phyloP scores from a whole-genome alignment of 1,140 invertebrate genomes.

The Nebria ingens region DNA sequence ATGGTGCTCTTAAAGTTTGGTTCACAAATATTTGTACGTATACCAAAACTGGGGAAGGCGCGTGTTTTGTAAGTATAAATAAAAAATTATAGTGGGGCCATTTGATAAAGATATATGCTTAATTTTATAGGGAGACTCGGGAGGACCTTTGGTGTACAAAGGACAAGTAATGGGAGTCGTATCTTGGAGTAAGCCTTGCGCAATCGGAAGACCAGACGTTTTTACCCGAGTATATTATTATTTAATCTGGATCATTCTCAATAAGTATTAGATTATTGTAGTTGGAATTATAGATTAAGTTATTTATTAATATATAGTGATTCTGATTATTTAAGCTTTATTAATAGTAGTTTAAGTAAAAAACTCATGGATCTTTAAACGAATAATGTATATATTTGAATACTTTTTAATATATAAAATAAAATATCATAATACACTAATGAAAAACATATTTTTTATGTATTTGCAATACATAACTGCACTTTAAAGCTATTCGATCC shows the following conservation, averaged over 20 bases:
- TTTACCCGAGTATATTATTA: constrained; percentile 42
- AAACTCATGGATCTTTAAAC: no score
- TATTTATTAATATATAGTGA: no score
- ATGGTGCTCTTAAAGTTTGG: neutral
- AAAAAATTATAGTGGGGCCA: neutral
- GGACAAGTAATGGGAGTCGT: constrained; percentile 38
- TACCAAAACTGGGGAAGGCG: constrained; percentile 27
- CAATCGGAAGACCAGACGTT: constrained; percentile 44
- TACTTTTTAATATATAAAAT: no score
- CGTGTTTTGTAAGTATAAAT: constrained; percentile 24
- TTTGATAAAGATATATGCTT: neutral
- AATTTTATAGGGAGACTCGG: constrained; percentile 33
- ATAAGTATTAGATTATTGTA: constrained; percentile 20
- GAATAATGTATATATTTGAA: no score
- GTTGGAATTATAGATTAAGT: no score
- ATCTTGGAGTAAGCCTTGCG: constrained; percentile 49
- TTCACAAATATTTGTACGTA: constrained; percentile 28
- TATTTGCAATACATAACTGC: no score
- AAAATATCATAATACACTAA: no score
- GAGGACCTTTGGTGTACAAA: constrained; percentile 28
- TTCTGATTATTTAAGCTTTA: no score
- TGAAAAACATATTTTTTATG: no score
- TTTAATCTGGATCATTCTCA: constrained; percentile 35
- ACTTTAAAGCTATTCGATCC: no score
- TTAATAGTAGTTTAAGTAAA: no score